Evolutionary conservation across 2,113 vertebrate species (phyloP).

Genomic region (Pelodiscus sinensis): DNA sequence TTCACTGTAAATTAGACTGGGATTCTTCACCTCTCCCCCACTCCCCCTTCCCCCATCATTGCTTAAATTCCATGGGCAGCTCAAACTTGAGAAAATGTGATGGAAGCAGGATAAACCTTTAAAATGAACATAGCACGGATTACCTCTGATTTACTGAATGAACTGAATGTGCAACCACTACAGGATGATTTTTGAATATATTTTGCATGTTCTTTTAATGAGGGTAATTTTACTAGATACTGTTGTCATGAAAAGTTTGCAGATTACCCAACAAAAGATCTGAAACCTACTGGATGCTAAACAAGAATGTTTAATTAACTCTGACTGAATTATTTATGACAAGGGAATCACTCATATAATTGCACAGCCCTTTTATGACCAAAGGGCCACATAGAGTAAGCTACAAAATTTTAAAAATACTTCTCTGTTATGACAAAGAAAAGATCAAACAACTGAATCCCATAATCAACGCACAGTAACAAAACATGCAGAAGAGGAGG

Average conservation of each 20-base stretch:
- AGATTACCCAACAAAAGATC: constrained; percentile 25
- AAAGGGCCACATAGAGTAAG: constrained; percentile 11
- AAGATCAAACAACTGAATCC: constrained; percentile 3
- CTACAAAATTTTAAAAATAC: background rate
- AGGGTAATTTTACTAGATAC: background rate
- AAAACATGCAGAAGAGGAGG: background rate
- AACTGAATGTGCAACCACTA: background rate
- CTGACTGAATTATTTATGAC: constrained; percentile 63
- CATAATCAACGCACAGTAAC: background rate
- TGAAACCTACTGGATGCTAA: background rate
- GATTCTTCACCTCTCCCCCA: too few species aligned
- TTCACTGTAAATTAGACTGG: background rate
- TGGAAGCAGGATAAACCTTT: background rate
- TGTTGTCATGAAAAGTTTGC: background rate
- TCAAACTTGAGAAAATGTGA: background rate
- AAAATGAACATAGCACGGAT: background rate
- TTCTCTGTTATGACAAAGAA: background rate
- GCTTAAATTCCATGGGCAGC: background rate
- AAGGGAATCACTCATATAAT: background rate
- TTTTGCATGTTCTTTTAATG: background rate
- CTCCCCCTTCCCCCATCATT: accelerated
- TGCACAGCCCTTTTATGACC: background rate
- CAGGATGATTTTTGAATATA: background rate
- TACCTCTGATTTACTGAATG: background rate
- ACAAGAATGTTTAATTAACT: constrained; percentile 62